phyloP scores from a whole-genome alignment of 2,888 invertebrate genomes.

The Eupithecia centaureata region DNA sequence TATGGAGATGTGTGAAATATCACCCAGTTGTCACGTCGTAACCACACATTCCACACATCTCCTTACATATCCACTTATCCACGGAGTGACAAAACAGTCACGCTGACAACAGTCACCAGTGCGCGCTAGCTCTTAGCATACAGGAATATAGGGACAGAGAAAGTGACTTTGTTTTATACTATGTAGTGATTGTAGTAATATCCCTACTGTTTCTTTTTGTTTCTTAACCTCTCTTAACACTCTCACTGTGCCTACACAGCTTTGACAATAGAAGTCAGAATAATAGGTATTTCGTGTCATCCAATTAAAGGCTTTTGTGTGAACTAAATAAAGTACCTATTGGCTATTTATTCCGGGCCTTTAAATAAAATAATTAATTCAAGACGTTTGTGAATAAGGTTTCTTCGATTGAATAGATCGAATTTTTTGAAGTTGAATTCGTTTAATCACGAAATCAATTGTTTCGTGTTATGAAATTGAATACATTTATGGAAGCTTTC shows the following conservation, averaged over 20 bases:
- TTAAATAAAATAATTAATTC: not conserved
- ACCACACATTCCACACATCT: too few relatives aligned
- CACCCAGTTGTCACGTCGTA: too few relatives aligned
- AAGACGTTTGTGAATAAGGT: not conserved
- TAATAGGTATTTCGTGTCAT: constrained; percentile 40
- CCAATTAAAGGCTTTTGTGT: constrained; percentile 40
- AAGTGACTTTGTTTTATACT: too few relatives aligned
- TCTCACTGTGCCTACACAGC: constrained; percentile 16
- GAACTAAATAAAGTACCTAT: constrained; percentile 21
- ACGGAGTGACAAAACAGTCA: too few relatives aligned
- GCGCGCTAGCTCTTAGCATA: too few relatives aligned
- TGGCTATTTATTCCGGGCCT: not conserved
- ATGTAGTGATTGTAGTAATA: too few relatives aligned
- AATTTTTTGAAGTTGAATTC: not conserved
- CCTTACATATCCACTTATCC: too few relatives aligned
- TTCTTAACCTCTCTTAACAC: not conserved
- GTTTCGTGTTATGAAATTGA: not conserved
- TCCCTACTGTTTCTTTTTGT: too few relatives aligned
- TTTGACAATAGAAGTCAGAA: constrained; percentile 39
- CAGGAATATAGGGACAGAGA: too few relatives aligned
- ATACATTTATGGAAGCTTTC: too few relatives aligned
- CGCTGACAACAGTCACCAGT: too few relatives aligned
- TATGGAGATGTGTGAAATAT: too few relatives aligned
- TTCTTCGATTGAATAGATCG: not conserved
- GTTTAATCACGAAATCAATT: not conserved